Evolutionary conservation across 2,797 vertebrate genomes (phyloP).

Genomic region (Cryptoblepharus egeriae): DNA sequence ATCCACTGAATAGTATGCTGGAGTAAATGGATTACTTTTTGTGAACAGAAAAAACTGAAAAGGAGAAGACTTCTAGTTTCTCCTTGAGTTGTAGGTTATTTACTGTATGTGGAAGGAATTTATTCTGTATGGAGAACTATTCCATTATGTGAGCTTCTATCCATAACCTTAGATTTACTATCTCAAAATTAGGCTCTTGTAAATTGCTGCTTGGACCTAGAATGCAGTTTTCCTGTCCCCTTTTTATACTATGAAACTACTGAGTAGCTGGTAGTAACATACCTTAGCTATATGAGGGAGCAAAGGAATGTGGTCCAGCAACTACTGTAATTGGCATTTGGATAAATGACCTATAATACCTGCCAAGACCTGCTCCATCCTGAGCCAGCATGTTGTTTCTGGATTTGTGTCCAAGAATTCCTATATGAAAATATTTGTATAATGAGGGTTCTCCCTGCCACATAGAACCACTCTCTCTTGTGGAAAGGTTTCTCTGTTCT

Average conservation of each 20-base stretch:
- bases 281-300: background rate
- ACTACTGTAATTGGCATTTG: constrained; percentile 15
- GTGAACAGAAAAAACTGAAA: background rate
- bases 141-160: background rate
- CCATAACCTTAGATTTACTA: background rate
- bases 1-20: too few species aligned
- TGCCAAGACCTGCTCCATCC: background rate
- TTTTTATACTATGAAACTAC: background rate
- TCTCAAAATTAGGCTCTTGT: background rate
- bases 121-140: background rate
- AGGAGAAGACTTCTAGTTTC: background rate
- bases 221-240: background rate
- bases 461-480: too few species aligned
- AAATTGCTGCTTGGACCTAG: background rate
- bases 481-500: too few species aligned
- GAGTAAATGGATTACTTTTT: background rate
- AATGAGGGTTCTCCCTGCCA: too few species aligned
- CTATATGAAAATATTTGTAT: background rate
- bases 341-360: background rate
- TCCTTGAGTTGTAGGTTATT: too few species aligned
- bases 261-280: background rate
- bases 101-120: background rate
- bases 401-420: background rate
- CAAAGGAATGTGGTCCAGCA: constrained; percentile 29
- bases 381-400: background rate